phyloP scores from a whole-genome alignment of 2,888 invertebrate species.

The Agrotis ipsilon region DNA sequence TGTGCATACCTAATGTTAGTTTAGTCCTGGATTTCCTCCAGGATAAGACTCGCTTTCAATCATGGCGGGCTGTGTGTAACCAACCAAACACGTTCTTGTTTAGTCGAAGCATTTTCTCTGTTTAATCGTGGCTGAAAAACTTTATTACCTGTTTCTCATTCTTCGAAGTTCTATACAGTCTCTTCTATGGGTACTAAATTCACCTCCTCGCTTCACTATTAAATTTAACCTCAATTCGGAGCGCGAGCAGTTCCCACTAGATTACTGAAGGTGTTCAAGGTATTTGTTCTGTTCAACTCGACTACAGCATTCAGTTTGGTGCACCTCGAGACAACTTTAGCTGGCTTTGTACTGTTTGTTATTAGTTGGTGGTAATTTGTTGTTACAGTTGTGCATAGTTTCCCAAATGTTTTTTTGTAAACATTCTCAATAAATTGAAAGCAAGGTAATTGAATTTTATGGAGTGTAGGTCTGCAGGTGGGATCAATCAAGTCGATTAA shows the following conservation, averaged over 20 bases:
- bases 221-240: slow-evolving; percentile 10
- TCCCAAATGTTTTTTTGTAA: not conserved
- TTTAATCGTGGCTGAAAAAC: too few relatives aligned
- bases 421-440: not conserved
- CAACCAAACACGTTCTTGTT: too few relatives aligned
- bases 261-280: slow-evolving; percentile 24
- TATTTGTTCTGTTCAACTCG: slow-evolving; percentile 28
- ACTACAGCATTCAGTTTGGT: slow-evolving; percentile 23
- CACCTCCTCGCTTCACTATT: slow-evolving; percentile 5
- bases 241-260: slow-evolving; percentile 16
- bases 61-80: too few relatives aligned
- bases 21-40: too few relatives aligned
- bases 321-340: slow-evolving; percentile 17
- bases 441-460: not conserved
- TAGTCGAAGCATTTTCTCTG: too few relatives aligned
- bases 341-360: slow-evolving; percentile 14
- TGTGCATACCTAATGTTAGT: too few relatives aligned
- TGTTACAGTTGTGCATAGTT: not conserved
- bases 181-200: not conserved
- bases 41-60: too few relatives aligned
- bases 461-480: not conserved
- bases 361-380: slow-evolving; percentile 4
- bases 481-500: slow-evolving; percentile 18
- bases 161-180: not conserved
- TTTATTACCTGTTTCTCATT: too few relatives aligned